phyloP scores from a whole-genome alignment of 2,888 invertebrate genomes.

The Drosophila barbarae region DNA sequence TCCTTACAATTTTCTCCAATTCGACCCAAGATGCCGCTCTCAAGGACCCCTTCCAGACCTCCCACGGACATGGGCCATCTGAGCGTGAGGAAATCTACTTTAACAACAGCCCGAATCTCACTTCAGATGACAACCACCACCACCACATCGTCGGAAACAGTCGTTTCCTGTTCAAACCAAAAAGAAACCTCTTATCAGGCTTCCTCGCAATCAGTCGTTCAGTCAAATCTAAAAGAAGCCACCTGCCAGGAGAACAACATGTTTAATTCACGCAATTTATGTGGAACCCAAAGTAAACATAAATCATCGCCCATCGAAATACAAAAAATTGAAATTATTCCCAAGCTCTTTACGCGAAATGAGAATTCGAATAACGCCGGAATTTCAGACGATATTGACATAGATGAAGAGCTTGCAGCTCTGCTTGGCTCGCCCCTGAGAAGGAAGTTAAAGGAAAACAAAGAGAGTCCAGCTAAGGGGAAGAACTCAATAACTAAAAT shows the following conservation, averaged over 20 bases:
- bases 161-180: not conserved
- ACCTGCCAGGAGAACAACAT: not conserved
- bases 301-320: slow-evolving; percentile 6
- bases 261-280: not conserved
- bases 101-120: not conserved
- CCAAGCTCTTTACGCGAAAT: not conserved
- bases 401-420: not conserved
- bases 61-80: not conserved
- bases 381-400: not conserved
- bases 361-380: not conserved
- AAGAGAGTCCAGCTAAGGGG: not conserved
- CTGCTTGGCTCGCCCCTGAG: not conserved
- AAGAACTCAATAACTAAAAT: not conserved
- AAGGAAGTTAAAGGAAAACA: not conserved
- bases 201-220: not conserved
- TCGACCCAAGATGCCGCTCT: not conserved
- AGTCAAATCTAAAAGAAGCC: not conserved
- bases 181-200: not conserved
- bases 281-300: not conserved
- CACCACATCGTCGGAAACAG: not conserved
- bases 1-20: not conserved
- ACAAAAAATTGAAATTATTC: slow-evolving; percentile 11
- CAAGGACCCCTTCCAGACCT: not conserved
- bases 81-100: slow-evolving; percentile 12
- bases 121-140: slow-evolving; percentile 2